phyloP scores from a whole-genome alignment of 1,140 invertebrate species.

The Pseudoatta argentina region DNA sequence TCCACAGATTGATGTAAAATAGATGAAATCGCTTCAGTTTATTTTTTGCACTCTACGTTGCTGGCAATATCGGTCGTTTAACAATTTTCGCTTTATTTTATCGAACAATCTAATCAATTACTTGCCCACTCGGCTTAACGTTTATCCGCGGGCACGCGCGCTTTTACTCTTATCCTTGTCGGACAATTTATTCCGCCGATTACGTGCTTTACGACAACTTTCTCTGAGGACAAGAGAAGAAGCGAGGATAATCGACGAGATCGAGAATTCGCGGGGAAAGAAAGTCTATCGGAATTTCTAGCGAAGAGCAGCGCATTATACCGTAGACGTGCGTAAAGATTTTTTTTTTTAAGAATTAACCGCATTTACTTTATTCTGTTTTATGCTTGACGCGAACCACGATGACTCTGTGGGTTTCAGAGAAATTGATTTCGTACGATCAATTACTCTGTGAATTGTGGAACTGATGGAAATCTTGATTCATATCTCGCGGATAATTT shows the following conservation, averaged over 20 bases:
- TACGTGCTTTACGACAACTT: conserved; percentile 59
- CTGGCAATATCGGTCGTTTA: not conserved
- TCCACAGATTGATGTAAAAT: not conserved
- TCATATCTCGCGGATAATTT: conserved; percentile 20
- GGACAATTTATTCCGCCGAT: conserved; percentile 48
- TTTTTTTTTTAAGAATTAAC: conserved; percentile 18
- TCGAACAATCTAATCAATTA: not conserved
- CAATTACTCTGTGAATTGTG: conserved; percentile 22
- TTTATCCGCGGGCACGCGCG: conserved; percentile 1
- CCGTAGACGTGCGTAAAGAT: not conserved
- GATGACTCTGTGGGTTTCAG: conserved; percentile 38
- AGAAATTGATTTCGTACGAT: conserved; percentile 44
- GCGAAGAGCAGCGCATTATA: conserved; percentile 1
- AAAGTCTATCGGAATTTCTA: conserved; percentile 35
- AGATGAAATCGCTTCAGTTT: not conserved
- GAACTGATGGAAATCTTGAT: conserved; percentile 37
- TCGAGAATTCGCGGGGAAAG: conserved; percentile 45
- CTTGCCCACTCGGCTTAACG: not conserved
- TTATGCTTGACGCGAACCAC: not conserved
- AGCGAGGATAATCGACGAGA: conserved; percentile 36
- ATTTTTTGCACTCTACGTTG: not conserved
- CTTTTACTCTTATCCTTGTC: conserved; percentile 51
- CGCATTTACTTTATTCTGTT: conserved; percentile 1
- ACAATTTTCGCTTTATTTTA: conserved; percentile 32
- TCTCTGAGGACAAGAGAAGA: conserved; percentile 51